Evolutionary conservation across 2,888 invertebrate genomes (phyloP), one percentile per base, ranked within the genome.

Genomic region (Drosophila paranaensis): DNA sequence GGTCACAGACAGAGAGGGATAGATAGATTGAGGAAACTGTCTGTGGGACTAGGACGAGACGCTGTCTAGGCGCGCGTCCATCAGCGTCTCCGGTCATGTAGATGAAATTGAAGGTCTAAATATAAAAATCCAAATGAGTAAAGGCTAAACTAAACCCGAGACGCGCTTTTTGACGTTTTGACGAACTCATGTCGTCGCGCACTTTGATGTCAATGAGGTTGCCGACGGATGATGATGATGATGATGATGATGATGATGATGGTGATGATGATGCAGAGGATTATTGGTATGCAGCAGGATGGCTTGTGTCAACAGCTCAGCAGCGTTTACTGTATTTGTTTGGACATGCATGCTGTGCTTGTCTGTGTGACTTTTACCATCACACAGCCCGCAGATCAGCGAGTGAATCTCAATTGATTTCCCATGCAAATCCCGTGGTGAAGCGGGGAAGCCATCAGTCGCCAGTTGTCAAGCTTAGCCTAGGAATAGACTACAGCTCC

Each of bases 171-270:
- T 77, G 53, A 80, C 62, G 72, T 79, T 79, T 77, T 87, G 88
- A 87, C 82, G 85, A 82, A 82, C 85, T 87, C 65, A 62, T 74
- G 80, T 87, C 79, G 77, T 76, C 81, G 74, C 61, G 58, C 50
- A 57, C 74, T 85, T 88, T 85, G 83, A 79, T 75, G 74, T 71
- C 33, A 45, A 55, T 50, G 68, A 45, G 55, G 74, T 61, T 51
- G 54, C 48, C 42, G 67, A 56, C 27, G 60, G 54, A 60, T 42
- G 61, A 46, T 37, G 63, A 61, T 3, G 43, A 43, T 43, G 66
- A 69, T 68, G 71, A 68, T 42, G 72, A 25, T 50, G 73, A n/a
- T n/a, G 54, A 60, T 42, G 61, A 46, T 37, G 63, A 61, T 3
- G 43, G 20, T 43, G 66, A 69, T 68, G 71, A 68, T 42, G 72